Conservation (phyloP, 2,797 vertebrate genomes). For the Oryzias dopingdopingensis region DNA sequence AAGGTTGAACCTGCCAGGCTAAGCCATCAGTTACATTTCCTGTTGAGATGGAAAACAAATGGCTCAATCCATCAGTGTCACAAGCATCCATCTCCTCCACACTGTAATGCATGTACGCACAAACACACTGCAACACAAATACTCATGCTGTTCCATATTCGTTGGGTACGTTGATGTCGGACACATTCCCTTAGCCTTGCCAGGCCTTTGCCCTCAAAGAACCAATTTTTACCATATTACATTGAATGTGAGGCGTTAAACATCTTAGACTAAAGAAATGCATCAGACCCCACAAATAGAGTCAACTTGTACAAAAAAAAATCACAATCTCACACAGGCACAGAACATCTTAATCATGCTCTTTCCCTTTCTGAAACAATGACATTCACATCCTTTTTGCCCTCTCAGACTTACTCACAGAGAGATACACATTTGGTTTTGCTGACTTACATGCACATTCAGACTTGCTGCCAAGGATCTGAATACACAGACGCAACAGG, state of each 20-base stretch:
- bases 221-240: neutral
- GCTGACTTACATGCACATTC: neutral
- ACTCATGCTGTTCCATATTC: neutral
- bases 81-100: constrained; percentile 2
- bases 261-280: neutral
- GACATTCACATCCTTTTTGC: neutral
- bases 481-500: constrained; percentile 17
- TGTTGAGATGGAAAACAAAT: constrained; percentile 31
- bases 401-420: neutral
- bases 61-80: constrained; percentile 25
- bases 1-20: constrained; percentile 12
- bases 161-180: neutral
- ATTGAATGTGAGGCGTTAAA: neutral
- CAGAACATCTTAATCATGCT: constrained; percentile 1
- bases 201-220: neutral
- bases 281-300: neutral
- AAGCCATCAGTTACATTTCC: constrained; percentile 28
- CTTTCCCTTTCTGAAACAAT: constrained; percentile 5
- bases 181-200: neutral
- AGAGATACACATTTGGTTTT: constrained; percentile 5
- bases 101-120: neutral
- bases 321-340: neutral
- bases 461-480: constrained; percentile 17
- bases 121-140: constrained; percentile 4
- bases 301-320: neutral